These are phyloP conservation scores for Pygoscelis adeliae DNA, from an alignment of 2,113 vertebrate species.

Conservation along the genomic window DNA sequence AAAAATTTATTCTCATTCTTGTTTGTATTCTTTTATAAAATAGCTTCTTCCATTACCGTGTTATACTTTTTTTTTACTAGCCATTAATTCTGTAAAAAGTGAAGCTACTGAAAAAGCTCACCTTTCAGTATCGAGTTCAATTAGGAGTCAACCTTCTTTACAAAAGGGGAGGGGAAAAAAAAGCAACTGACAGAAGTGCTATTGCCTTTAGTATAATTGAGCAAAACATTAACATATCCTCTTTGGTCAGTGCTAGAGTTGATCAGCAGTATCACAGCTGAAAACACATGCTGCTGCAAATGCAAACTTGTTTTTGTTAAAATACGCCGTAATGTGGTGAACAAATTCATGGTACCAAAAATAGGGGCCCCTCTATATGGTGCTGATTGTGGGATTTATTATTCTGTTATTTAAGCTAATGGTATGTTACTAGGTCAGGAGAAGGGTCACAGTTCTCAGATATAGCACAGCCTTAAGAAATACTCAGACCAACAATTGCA, in stretches of 20 bases:
- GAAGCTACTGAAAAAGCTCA: background rate
- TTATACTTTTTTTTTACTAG: background rate
- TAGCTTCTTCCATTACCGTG: background rate
- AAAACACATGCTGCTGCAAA: background rate
- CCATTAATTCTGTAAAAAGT: background rate
- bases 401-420: background rate
- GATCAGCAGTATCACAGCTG: background rate
- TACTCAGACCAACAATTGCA: background rate
- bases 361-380: background rate
- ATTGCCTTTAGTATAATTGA: background rate
- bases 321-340: background rate
- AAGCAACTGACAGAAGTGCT: background rate
- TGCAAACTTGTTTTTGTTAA: background rate
- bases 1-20: background rate
- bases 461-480: background rate
- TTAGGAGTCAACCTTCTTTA: background rate
- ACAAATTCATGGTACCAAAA: conserved; percentile 5
- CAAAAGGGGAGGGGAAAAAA: background rate
- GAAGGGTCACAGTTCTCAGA: background rate
- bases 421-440: background rate
- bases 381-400: conserved; percentile 35
- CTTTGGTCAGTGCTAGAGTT: background rate
- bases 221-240: background rate
- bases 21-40: background rate
- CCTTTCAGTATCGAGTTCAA: background rate